A percentile compares a stretch with the other conserved stretches of the same genome.
Evolutionary conservation across 2,797 vertebrate species (phyloP).

Genomic region (Leucoraja ocellata): DNA sequence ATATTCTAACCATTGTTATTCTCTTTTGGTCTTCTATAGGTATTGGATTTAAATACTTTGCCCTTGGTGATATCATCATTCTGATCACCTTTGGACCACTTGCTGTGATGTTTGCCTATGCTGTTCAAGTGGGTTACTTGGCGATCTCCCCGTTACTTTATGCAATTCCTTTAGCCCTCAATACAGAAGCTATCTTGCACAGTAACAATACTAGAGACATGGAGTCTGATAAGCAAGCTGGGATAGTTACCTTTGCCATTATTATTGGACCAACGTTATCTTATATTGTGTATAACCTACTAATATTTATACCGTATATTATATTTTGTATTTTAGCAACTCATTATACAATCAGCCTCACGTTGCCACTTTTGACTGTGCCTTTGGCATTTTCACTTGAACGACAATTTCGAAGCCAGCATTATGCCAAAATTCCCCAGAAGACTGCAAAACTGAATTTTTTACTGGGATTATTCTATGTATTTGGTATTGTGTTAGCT

Average conservation of each 20-base stretch:
- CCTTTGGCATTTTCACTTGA: conserved; percentile 93
- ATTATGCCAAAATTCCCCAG: conserved; percentile 82
- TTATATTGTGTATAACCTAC: conserved; percentile 79
- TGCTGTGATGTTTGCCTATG: conserved; percentile 92
- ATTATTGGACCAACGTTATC: conserved; percentile 84
- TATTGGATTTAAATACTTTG: conserved; percentile 93
- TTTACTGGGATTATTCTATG: conserved; percentile 88
- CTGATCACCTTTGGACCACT: conserved; percentile 95
- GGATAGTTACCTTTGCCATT: conserved; percentile 93
- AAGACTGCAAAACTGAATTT: conserved; percentile 94
- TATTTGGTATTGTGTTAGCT: conserved; percentile 82
- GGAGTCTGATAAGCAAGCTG: conserved; percentile 88
- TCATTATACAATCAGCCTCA: conserved; percentile 89
- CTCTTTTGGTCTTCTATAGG: conserved; percentile 59
- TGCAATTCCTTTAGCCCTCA: conserved; percentile 84
- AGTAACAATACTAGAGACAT: conserved; percentile 97
- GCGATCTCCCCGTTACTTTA: conserved; percentile 84
- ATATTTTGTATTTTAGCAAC: conserved; percentile 88
- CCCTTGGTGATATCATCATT: conserved; percentile 89
- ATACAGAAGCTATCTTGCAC: conserved; percentile 93
- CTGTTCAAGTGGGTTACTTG: conserved; percentile 89
- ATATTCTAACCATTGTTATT: conserved; percentile 38
- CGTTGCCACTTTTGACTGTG: conserved; percentile 84
- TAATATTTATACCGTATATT: conserved; percentile 89
- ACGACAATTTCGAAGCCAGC: conserved; percentile 81